These are phyloP conservation scores for Lateolabrax maculatus DNA, from an alignment of 2,797 vertebrate species.

Conservation along the genomic window DNA sequence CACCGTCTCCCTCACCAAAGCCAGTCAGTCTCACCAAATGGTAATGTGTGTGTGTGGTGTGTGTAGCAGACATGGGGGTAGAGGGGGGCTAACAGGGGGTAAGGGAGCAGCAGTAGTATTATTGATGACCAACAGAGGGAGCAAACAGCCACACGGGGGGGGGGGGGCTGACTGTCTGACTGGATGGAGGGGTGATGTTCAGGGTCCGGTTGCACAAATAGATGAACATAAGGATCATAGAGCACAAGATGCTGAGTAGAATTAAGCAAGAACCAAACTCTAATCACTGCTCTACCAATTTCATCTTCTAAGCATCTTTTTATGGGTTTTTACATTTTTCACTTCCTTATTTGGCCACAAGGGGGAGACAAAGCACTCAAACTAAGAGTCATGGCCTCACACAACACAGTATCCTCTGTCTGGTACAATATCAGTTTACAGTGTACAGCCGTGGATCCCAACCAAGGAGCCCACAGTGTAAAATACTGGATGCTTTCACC, in stretches of 20 bases:
- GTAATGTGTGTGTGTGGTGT: constrained; percentile 82
- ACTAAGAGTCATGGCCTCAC: background rate
- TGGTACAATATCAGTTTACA: constrained; percentile 2
- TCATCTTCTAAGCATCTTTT: background rate
- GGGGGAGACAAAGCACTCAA: constrained; percentile 52
- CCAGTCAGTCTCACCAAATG: constrained; percentile 83
- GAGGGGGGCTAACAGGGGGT: constrained; percentile 65
- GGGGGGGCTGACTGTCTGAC: constrained; percentile 9
- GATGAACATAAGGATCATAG: background rate
- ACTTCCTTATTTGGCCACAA: constrained; percentile 43
- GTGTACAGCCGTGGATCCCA: background rate
- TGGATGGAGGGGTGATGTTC: constrained; percentile 6
- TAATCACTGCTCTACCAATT: background rate
- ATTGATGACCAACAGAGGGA: constrained; percentile 75
- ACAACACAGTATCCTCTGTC: background rate
- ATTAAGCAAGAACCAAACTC: background rate
- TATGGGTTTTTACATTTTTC: background rate
- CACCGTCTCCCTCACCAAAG: constrained; percentile 76
- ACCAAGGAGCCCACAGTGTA: background rate
- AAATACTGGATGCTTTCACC: background rate
- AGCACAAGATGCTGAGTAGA: background rate
- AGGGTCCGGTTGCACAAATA: background rate
- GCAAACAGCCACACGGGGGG: constrained; percentile 42
- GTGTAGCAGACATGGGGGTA: constrained; percentile 67
- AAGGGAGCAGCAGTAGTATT: constrained; percentile 62